Conservation (phyloP, 2,113 vertebrate species). For the Colaptes auratus region DNA sequence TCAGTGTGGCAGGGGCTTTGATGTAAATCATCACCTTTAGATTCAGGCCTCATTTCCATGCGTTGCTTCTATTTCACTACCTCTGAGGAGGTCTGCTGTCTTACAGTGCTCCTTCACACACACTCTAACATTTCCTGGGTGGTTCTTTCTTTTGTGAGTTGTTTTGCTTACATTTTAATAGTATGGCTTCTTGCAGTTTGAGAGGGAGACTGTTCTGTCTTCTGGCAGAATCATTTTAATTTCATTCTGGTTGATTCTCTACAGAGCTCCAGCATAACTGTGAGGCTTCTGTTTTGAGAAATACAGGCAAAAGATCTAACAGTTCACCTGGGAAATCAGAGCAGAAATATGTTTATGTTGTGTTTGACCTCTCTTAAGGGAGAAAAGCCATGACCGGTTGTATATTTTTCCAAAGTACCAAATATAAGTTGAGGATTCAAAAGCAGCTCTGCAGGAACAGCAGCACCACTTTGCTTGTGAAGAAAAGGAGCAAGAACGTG, state of each 20-base stretch:
- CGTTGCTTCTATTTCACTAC: background rate
- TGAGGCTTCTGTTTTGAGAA: background rate
- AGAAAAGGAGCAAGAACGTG: background rate
- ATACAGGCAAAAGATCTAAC: background rate
- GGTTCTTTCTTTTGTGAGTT: background rate
- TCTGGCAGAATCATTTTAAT: background rate
- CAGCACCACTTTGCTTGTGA: background rate
- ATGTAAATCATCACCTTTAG: background rate
- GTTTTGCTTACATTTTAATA: background rate
- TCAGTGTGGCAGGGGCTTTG: background rate
- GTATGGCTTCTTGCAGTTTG: background rate
- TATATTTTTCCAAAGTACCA: background rate
- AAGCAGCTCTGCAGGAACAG: background rate
- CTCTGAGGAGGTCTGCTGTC: background rate
- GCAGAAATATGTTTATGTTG: background rate
- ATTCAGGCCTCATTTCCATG: background rate
- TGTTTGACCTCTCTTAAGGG: background rate
- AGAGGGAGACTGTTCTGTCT: background rate
- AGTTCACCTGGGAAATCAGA: background rate
- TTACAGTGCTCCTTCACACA: background rate
- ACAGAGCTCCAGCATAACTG: background rate
- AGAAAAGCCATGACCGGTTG: background rate
- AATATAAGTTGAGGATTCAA: background rate
- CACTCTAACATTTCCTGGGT: background rate
- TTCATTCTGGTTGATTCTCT: background rate